phyloP scores from a whole-genome alignment of 2,113 vertebrate genomes.

The Bufo gargarizans region DNA sequence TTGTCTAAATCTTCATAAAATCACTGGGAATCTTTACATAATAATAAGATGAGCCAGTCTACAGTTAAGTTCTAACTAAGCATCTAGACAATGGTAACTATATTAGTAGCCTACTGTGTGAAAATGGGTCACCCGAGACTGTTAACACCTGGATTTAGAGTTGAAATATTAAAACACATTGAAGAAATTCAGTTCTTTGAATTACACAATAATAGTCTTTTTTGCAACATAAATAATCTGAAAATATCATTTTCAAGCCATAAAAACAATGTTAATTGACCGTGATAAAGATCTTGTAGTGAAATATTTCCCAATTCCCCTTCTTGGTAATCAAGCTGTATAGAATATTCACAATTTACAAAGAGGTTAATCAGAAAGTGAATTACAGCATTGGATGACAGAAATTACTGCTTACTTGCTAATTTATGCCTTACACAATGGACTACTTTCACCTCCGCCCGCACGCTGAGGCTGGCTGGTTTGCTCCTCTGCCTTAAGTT shows the following conservation, averaged over 20 bases:
- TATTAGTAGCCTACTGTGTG: conserved; percentile 76
- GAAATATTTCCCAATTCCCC: conserved; percentile 68
- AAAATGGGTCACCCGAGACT: conserved; percentile 73
- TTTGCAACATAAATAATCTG: conserved; percentile 82
- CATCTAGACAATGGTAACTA: conserved; percentile 74
- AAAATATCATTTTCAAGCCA: conserved; percentile 74
- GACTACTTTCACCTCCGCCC: conserved; percentile 10
- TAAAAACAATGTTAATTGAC: conserved; percentile 80
- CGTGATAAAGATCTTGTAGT: conserved; percentile 81
- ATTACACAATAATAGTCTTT: conserved; percentile 79
- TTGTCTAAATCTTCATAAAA: not conserved
- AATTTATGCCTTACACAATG: conserved; percentile 39
- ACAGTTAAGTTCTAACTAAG: conserved; percentile 70
- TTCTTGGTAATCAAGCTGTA: conserved; percentile 59
- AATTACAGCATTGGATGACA: conserved; percentile 28
- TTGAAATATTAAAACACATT: conserved; percentile 69
- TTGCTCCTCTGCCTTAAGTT: conserved; percentile 15
- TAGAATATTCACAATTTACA: conserved; percentile 42
- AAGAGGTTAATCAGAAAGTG: conserved; percentile 49
- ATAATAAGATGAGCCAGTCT: conserved; percentile 64
- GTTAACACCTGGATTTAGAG: conserved; percentile 83
- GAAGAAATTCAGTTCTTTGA: conserved; percentile 74
- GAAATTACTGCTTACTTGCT: conserved; percentile 40
- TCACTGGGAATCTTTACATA: not conserved
- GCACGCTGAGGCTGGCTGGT: not conserved